Base-by-base conservation (phyloP, 1,140 invertebrate species). In the Sesamia nonagrioides region DNA sequence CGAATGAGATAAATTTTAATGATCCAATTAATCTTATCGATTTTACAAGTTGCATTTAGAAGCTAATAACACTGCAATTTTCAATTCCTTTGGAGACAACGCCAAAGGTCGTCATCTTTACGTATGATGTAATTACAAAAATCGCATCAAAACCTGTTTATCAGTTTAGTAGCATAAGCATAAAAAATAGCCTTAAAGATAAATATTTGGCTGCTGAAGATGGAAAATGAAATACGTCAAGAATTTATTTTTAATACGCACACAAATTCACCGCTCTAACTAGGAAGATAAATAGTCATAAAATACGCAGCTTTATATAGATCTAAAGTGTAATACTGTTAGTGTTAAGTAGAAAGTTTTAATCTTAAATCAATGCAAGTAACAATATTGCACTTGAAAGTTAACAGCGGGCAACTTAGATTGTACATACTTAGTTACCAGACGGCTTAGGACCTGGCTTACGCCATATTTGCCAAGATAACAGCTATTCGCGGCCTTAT, bases 401-500 rank as follows among this genome's bases (percentile, higher is more conserved):
- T 80, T 82, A 85, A 78, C 84, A 68, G 54, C 52, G 54, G 78
- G 82, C 83, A 33, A 82, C 42, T 63, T 84, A 84, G 80, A 84
- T 83, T 84, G 37, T 4, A 11, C 61, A 79, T 81, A 11, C 61
- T 80, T 81, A 86, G 74, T 82, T 80, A 80, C 17, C 60, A 60
- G 45, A 63, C 84, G 80, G 83, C 84, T 80, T 87, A 84, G 78
- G 80, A 77, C 80, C 81, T 80, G 72, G 66, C 81, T 75, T 11
- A 17, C 66, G 35, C 73, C 86, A 84, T 85, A 84, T 89, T 83
- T 82, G 82, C 81, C 79, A 83, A 88, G 68, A 84, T 90, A 90
- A 90, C 87, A 87, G 89, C 80, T 82, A 77, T 61, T 85, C 82
- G 82, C 84, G 56, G 33, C 86, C 85, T 79, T 89, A 89, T 82